A percentile compares a stretch with the other conserved stretches of the same genome.
phyloP scores from a whole-genome alignment of 1,140 invertebrate species.

The Drosophila pruinosa region DNA sequence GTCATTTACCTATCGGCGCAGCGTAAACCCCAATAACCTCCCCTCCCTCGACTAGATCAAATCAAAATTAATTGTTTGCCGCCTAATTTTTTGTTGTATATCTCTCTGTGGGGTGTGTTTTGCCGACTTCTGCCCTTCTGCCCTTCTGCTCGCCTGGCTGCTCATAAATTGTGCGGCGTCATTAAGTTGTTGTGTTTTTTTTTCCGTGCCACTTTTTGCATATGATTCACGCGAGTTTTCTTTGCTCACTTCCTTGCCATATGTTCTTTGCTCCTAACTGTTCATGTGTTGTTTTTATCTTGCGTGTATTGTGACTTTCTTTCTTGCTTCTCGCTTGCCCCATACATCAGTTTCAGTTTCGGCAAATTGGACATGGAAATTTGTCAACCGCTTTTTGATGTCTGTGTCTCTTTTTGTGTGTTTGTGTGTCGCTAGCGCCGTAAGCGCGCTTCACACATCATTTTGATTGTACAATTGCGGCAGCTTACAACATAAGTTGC shows the following conservation, averaged over 20 bases:
- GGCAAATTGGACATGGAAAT: constrained; percentile 57
- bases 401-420: constrained; percentile 12
- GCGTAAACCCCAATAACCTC: constrained; percentile 31
- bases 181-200: constrained; percentile 26
- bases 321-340: constrained; percentile 38
- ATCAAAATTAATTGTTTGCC: constrained; percentile 70
- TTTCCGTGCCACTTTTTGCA: constrained; percentile 63
- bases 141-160: background rate
- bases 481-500: constrained; percentile 77
- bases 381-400: constrained; percentile 54
- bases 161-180: constrained; percentile 28
- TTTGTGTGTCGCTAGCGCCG: constrained; percentile 30
- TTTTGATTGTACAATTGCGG: constrained; percentile 69
- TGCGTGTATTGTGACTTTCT: constrained; percentile 53
- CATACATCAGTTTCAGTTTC: constrained; percentile 34
- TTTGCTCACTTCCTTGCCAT: constrained; percentile 24
- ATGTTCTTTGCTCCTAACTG: constrained; percentile 30
- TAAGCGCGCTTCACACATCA: constrained; percentile 30
- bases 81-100: constrained; percentile 30
- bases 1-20: constrained; percentile 67
- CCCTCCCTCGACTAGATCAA: constrained; percentile 30
- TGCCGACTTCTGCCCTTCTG: constrained; percentile 26
- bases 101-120: constrained; percentile 20
- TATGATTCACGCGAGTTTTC: constrained; percentile 70
- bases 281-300: constrained; percentile 27